Evolutionary conservation across 2,113 vertebrate species (phyloP).

Genomic region (Silurus glanis): DNA sequence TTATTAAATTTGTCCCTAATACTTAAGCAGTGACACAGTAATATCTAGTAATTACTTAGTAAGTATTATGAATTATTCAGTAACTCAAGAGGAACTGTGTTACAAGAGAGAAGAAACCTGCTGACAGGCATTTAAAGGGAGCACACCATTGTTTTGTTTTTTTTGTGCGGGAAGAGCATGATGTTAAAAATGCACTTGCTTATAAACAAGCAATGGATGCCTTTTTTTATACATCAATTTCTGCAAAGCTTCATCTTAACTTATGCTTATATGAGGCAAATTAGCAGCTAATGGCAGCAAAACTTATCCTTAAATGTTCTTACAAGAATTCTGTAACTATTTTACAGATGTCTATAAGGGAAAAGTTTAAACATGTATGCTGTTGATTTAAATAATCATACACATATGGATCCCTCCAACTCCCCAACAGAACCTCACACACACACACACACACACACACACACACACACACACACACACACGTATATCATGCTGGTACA

Average conservation of each 20-base stretch:
- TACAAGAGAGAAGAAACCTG: background rate
- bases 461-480: background rate
- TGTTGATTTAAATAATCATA: background rate
- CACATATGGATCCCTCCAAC: background rate
- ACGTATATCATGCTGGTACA: conserved; percentile 14
- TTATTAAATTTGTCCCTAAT: too few species aligned
- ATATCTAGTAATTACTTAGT: background rate
- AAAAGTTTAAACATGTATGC: background rate
- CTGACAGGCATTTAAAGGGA: background rate
- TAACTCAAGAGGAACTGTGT: background rate
- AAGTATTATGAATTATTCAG: background rate
- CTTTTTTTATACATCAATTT: background rate
- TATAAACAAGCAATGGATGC: background rate
- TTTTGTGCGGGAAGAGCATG: background rate
- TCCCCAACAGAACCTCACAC: background rate
- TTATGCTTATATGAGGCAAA: background rate
- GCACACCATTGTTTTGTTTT: background rate
- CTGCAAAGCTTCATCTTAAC: background rate
- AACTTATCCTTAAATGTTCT: background rate
- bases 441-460: background rate
- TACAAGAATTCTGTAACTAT: background rate
- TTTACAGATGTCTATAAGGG: background rate
- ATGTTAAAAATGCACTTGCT: background rate
- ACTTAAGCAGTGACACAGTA: too few species aligned
- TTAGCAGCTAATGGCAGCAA: background rate